Base-by-base conservation (phyloP, 2,113 vertebrate genomes). In the Oxygymnocypris stewartii region DNA sequence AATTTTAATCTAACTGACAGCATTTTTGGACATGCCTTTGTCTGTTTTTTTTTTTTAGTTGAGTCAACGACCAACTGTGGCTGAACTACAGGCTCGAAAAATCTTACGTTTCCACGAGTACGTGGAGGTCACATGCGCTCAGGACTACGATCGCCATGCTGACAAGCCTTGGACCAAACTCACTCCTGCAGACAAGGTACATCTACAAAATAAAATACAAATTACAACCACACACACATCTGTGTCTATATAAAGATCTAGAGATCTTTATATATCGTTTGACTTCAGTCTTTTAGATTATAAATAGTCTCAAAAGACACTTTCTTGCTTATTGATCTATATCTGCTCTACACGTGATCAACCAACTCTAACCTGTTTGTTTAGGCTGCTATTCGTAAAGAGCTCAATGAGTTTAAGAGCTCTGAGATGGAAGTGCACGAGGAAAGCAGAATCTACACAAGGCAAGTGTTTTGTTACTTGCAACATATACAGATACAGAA, bases 391-490 rank as follows among this genome's bases (percentile, higher is more conserved):
- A 99, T 99, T 90, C 94, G 98, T 85, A 99, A 99, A 92, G 98
- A 99, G 93, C 94, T 99, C 86, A 99, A 99, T 18, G 98, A 99
- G 90, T 99, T 99, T 91, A 99, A 99, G 93, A 99, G 98, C 94
- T 97, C 96, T 86, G 98, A 99, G 92, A 99, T 99, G 98, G 98
- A 98, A 89, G 98, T 99, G 88, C 98, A 99, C 4, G 97, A 97
- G 90, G 97, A 99, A 35, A 99, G 98, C 94, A 97, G 96, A 92
- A 97, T 98, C 89, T 99, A 98, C 93, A 99, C 98, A 10, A 97
- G 98, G 98, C 98, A 93, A 83, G 51, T 35, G 2, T 9, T 88
- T 5, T 74, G 82, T 18, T 85, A 80, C 80, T 16, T n/a, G 8
- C 14, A 25, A 4, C 44, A 28, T 49, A 18, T 47, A 65, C 25